Evolutionary conservation across 2,888 invertebrate species (phyloP), one percentile per base, ranked within the genome.

Genomic region (Lepidochitona cinerea): DNA sequence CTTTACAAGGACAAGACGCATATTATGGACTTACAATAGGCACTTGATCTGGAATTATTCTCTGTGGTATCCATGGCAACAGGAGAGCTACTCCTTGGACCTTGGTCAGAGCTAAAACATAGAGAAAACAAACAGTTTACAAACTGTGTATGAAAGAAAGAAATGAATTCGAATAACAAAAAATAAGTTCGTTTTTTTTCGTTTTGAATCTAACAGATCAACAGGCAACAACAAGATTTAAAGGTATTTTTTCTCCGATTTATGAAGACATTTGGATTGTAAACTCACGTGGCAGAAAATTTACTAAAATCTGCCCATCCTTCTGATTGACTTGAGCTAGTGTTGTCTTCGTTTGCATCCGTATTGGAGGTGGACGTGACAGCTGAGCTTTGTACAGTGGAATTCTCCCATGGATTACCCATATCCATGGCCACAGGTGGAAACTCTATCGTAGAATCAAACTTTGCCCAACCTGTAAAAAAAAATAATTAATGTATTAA

Each of bases 341-440:
- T n/a, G 26, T 70, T 68, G 14, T 59, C 72, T 35, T 70, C 71
- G 23, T 77, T 72, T 12, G 74, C 68, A 37, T 72, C 33, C 37
- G 75, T 81, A 36, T 77, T 82, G 2, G 84, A 80, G 75, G 89
- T 89, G 73, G 87, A 83, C 4, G 89, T 89, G 89, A 89, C 89
- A 32, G 80, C 81, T 36, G 83, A 83, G 23, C 74, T 65, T 23
- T 67, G 81, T 66, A 75, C 72, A 5, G 75, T 75, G 52, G 76
- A 73, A 9, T 79, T 49, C n/a, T 85, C 88, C 91, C 91, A 91
- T 5, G 91, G 90, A 76, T 89, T 72, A 18, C 80, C 85, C 12
- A 89, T 89, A 79, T 90, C 90, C 87, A 90, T 88, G 54, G 89
- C 88, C 70, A 87, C 84, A 37, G 89, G 87, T 33, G 85, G 87